These are phyloP conservation scores for Parauchenoglanis punctatus DNA, from an alignment of 2,797 vertebrate species.

Conservation along the genomic window DNA sequence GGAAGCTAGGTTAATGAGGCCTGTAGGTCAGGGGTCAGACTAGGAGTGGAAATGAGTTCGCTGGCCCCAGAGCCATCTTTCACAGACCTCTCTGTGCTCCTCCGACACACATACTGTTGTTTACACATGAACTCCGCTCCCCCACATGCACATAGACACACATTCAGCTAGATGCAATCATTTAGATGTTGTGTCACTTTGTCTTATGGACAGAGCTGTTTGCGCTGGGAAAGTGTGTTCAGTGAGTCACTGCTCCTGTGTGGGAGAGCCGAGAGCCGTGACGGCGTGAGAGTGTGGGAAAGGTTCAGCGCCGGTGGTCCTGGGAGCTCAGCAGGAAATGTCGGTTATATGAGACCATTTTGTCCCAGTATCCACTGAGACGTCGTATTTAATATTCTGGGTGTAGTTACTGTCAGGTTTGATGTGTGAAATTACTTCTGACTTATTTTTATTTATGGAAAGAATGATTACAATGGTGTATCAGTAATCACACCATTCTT, in stretches of 20 bases:
- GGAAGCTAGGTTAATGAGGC: conserved; percentile 66
- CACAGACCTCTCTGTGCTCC: conserved; percentile 54
- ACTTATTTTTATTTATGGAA: neutral
- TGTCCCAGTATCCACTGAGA: neutral
- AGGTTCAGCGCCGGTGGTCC: conserved; percentile 12
- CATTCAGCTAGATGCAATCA: conserved; percentile 19
- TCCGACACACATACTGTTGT: conserved; percentile 43
- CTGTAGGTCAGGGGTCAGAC: conserved; percentile 70
- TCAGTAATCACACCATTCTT: neutral
- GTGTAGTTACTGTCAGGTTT: neutral
- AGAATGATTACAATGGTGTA: neutral
- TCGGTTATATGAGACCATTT: neutral
- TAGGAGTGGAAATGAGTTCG: conserved; percentile 77
- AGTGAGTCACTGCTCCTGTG: conserved; percentile 3
- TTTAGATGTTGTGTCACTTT: conserved; percentile 16
- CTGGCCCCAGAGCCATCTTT: conserved; percentile 65
- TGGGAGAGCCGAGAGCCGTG: conserved; percentile 7
- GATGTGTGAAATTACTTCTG: neutral
- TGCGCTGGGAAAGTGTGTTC: conserved; percentile 12
- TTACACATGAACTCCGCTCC: conserved; percentile 43
- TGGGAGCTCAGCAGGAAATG: conserved; percentile 9
- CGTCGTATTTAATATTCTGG: neutral
- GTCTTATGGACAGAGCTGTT: conserved; percentile 30
- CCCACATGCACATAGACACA: conserved; percentile 36
- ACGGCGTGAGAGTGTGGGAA: neutral